Conservation (phyloP, 30 jellyfish, hydroid and myxozoan species). For the Aurelia aurita region DNA sequence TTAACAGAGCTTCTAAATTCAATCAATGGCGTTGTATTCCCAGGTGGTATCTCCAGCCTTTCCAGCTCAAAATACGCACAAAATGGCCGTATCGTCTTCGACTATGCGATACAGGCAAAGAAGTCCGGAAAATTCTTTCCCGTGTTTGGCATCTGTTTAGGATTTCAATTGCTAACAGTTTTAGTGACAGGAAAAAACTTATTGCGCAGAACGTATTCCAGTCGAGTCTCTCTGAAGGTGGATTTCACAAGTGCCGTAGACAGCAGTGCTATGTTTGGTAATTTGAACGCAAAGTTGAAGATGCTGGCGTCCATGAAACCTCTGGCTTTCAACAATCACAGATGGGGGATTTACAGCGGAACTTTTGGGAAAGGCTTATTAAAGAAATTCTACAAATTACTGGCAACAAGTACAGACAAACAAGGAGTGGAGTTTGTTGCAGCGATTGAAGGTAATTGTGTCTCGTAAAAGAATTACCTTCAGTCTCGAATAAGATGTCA, state of each 20-base stretch:
- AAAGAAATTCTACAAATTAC: slow-evolving; percentile 33
- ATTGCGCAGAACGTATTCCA: slow-evolving; percentile 40
- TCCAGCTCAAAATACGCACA: slow-evolving; percentile 42
- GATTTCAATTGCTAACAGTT: slow-evolving; percentile 36
- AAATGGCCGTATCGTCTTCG: slow-evolving; percentile 32
- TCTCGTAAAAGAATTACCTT: too few species aligned
- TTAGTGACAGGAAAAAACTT: slow-evolving; percentile 24
- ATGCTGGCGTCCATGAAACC: slow-evolving; percentile 1
- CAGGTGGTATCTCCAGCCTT: slow-evolving; percentile 60
- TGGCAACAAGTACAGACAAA: slow-evolving; percentile 59
- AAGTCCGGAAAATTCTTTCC: slow-evolving; percentile 40
- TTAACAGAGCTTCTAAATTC: slow-evolving; percentile 23
- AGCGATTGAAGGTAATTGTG: slow-evolving; percentile 66
- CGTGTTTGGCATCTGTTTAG: slow-evolving; percentile 53
- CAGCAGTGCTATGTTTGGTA: slow-evolving; percentile 27
- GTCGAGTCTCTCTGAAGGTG: slow-evolving; percentile 22
- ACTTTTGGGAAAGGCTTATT: slow-evolving; percentile 20
- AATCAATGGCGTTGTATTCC: slow-evolving; percentile 54
- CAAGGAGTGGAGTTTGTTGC: slow-evolving; percentile 79
- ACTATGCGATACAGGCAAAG: slow-evolving; percentile 38
- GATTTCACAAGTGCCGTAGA: background rate
- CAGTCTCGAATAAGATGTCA: too few species aligned
- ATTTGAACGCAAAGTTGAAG: background rate
- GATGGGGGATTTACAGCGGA: slow-evolving; percentile 53
- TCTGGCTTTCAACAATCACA: slow-evolving; percentile 64